Evolutionary conservation across 2,797 vertebrate genomes (phyloP), one percentile per base, ranked within the genome.

Genomic region (Rhabdophis nuchalis): DNA sequence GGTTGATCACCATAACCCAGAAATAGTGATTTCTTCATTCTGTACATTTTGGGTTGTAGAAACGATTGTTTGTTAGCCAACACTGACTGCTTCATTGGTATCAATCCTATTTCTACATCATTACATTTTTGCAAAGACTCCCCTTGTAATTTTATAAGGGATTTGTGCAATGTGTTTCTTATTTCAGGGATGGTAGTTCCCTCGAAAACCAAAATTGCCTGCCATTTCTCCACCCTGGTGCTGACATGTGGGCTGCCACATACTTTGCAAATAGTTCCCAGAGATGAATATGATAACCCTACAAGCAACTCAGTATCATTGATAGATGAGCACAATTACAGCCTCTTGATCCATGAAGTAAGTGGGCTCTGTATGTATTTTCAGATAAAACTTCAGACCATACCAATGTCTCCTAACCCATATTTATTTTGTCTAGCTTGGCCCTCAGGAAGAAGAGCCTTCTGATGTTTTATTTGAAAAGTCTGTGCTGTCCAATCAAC

Each of bases 201-300:
- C 92, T 99, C 98, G 86, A 99, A 99, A 98, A 99, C 99, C 93
- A 99, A 99, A 98, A 99, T 99, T 87, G 98, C 98, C 58, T 99
- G 98, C 96, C 99, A 99, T 97, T 99, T 99, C 96, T 99, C 99
- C 93, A 99, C 99, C 72, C 97, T 99, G 96, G 99, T 99, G 93
- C 97, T 99, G 96, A 99, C 98, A 36, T 98, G 98, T 92, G 98
- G 98, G 92, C 98, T 99, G 95, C 98, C 98, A 94, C 99, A 99
- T 96, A 99, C 98, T 18, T 97, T 99, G 94, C 99, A 99, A 96
- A 99, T 99, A 93, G 98, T 98, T 94, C 99, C 99, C 89, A 98
- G 99, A 93, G 99, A 99, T 85, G 99, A 99, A 92, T 99, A 99
- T 88, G 98, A 99, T 94, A 99, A 99, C 97, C 99, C 99, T 61